Evolutionary conservation across 2,797 vertebrate species (phyloP).

Genomic region (Parambassis ranga): DNA sequence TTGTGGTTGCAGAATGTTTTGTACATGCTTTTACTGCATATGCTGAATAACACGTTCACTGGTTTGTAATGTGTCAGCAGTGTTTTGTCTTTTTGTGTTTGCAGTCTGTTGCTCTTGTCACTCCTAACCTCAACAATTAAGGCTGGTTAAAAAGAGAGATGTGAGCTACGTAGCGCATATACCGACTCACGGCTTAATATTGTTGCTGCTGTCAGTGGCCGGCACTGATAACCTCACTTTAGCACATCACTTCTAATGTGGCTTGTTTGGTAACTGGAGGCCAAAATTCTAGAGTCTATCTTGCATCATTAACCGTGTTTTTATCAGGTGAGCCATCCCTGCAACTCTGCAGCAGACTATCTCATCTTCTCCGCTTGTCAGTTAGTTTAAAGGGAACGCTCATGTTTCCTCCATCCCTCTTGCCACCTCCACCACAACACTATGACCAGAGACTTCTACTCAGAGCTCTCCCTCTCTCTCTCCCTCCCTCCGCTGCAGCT

Average conservation of each 20-base stretch:
- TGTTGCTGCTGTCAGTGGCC: neutral
- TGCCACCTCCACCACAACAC: constrained; percentile 1
- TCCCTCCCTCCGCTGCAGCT: neutral
- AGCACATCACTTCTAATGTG: constrained; percentile 1
- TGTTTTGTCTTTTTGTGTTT: too few species aligned
- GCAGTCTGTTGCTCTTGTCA: too few species aligned
- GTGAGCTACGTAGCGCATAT: too few species aligned
- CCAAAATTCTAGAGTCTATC: constrained; percentile 14
- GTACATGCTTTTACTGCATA: too few species aligned
- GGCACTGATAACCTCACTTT: constrained; percentile 4
- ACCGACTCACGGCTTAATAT: too few species aligned
- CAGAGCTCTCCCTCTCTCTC: neutral
- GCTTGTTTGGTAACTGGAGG: constrained; percentile 7
- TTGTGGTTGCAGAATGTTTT: too few species aligned
- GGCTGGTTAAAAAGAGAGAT: too few species aligned
- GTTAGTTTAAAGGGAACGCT: constrained; percentile 12
- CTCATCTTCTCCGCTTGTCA: constrained; percentile 15
- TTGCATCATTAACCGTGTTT: constrained; percentile 5
- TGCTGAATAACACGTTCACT: too few species aligned
- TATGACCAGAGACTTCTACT: neutral
- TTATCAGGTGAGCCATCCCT: constrained; percentile 25
- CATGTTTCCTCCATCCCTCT: neutral
- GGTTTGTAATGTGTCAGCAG: too few species aligned
- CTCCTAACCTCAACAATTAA: too few species aligned
- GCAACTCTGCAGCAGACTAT: constrained; percentile 4